phyloP scores from a whole-genome alignment of 2,797 vertebrate genomes.

The Alca torda region DNA sequence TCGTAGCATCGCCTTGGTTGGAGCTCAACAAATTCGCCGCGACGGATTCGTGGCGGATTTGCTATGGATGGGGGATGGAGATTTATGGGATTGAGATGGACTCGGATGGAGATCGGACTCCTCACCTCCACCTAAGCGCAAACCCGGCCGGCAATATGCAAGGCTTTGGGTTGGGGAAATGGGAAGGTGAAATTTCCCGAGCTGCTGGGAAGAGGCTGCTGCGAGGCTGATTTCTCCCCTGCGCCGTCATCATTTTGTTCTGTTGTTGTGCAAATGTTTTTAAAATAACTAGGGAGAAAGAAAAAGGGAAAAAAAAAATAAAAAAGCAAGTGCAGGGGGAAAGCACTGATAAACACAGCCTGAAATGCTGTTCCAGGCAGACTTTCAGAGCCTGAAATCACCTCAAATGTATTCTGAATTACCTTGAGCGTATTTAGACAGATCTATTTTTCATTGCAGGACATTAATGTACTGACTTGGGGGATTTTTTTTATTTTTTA shows the following conservation, averaged over 20 bases:
- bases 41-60: accelerated
- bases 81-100: too few species aligned
- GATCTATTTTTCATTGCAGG: conserved; percentile 70
- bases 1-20: too few species aligned
- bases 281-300: conserved; percentile 21
- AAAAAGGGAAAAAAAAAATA: not conserved
- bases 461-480: conserved; percentile 71
- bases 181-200: not conserved
- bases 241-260: not conserved
- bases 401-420: conserved; percentile 70
- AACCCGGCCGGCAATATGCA: not conserved
- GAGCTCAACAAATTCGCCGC: not conserved
- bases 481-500: conserved; percentile 41
- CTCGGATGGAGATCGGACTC: not conserved
- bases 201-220: not conserved
- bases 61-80: too few species aligned
- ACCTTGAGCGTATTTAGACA: conserved; percentile 71
- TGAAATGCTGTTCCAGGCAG: conserved; percentile 42
- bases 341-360: conserved; percentile 40
- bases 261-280: conserved; percentile 56
- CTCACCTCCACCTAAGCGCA: not conserved
- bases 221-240: conserved; percentile 8
- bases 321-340: conserved; percentile 36
- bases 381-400: conserved; percentile 60
- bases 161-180: not conserved